Percentiles rank a stretch among this genome's conserved stretches.
Evolutionary conservation across 2,888 invertebrate genomes (phyloP).

Genomic region (Flexamia atlantica): DNA sequence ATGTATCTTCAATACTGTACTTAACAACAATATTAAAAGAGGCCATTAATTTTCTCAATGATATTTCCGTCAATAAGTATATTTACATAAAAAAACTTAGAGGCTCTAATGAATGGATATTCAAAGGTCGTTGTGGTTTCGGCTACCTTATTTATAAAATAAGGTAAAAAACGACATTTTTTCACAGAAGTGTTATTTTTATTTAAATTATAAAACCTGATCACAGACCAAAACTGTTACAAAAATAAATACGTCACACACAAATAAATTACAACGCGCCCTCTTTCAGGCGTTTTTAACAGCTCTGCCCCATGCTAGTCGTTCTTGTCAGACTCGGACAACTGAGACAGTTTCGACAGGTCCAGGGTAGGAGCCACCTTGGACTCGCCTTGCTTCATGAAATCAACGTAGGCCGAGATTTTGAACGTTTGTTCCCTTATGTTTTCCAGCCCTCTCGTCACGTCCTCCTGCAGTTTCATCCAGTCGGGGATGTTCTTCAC

Average conservation of each 20-base stretch:
- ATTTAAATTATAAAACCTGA: not conserved
- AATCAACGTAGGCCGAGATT: constrained; percentile 7
- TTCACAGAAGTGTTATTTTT: not conserved
- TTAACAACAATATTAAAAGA: too few species aligned
- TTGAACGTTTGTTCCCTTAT: constrained; percentile 18
- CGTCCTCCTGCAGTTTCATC: constrained; percentile 7
- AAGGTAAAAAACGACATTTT: too few species aligned
- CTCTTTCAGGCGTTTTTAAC: too few species aligned
- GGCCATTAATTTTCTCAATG: too few species aligned
- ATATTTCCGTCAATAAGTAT: too few species aligned
- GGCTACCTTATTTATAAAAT: too few species aligned
- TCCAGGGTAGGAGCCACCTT: not conserved
- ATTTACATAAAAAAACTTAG: too few species aligned
- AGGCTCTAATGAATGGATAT: too few species aligned
- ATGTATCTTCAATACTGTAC: too few species aligned
- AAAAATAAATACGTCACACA: not conserved
- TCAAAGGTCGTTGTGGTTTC: too few species aligned
- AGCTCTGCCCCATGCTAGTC: not conserved
- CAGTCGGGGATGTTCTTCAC: constrained; percentile 1
- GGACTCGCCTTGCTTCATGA: constrained; percentile 16
- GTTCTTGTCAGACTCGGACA: not conserved
- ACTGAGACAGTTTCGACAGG: not conserved
- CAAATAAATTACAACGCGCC: too few species aligned
- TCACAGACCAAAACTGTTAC: not conserved
- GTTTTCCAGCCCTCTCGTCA: not conserved